These are phyloP conservation scores for Mizuhopecten yessoensis DNA, from an alignment of 1,140 invertebrate genomes.

Conservation along the genomic window DNA sequence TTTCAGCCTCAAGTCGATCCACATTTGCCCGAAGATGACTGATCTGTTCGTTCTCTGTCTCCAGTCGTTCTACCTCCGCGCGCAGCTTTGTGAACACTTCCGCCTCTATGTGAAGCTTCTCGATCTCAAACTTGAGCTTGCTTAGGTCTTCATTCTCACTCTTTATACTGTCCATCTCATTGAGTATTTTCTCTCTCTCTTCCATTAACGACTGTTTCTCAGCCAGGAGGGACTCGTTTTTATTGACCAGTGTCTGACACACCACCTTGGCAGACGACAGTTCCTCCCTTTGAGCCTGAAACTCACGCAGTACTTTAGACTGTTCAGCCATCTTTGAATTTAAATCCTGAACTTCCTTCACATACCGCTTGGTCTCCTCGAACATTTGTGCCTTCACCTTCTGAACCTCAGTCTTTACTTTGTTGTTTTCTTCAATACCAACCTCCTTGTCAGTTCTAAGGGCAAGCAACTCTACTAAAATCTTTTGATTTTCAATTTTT, in stretches of 20 bases:
- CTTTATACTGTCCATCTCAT: constrained; percentile 12
- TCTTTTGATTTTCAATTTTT: background rate
- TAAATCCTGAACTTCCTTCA: constrained; percentile 55
- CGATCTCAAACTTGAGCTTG: constrained; percentile 40
- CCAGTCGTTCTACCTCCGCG: constrained; percentile 45
- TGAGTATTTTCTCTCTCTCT: constrained; percentile 11
- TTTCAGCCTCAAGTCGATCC: background rate
- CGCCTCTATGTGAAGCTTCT: constrained; percentile 37
- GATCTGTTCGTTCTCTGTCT: constrained; percentile 45
- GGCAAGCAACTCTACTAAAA: background rate
- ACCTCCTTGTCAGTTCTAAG: background rate
- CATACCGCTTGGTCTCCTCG: constrained; percentile 49
- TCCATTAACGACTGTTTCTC: background rate
- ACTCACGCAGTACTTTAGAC: constrained; percentile 45
- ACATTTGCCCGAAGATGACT: constrained; percentile 7
- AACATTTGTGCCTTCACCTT: constrained; percentile 49
- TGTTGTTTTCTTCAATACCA: constrained; percentile 54
- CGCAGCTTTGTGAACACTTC: constrained; percentile 36
- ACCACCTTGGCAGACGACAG: background rate
- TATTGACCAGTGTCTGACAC: background rate
- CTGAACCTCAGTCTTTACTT: constrained; percentile 47
- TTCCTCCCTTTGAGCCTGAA: constrained; percentile 46
- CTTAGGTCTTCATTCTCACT: constrained; percentile 14
- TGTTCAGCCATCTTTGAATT: constrained; percentile 55
- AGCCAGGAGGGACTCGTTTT: background rate